phyloP scores from a whole-genome alignment of 1,140 invertebrate genomes.

The Bombus fervidus region DNA sequence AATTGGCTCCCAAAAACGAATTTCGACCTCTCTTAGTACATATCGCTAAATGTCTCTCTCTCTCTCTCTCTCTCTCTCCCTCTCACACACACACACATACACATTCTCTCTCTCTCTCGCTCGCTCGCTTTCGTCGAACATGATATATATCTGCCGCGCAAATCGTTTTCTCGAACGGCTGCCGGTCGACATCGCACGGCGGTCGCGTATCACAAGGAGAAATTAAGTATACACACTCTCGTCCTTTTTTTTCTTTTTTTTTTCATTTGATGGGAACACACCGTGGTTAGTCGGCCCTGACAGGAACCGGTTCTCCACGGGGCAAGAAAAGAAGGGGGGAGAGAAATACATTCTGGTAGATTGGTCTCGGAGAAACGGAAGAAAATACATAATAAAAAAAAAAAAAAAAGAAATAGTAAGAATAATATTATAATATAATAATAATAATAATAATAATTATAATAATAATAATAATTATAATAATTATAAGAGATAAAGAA shows the following conservation, averaged over 20 bases:
- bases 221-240: constrained; percentile 75
- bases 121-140: constrained; percentile 39
- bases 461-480: constrained; percentile 1
- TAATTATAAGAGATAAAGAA: not conserved
- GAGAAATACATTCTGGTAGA: constrained; percentile 47
- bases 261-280: not conserved
- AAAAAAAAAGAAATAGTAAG: constrained; percentile 36
- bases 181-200: not conserved
- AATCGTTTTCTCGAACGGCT: constrained; percentile 23
- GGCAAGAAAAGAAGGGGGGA: constrained; percentile 24
- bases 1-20: constrained; percentile 77
- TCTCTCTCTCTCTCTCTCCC: constrained; percentile 5
- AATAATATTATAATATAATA: constrained; percentile 47
- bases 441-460: constrained; percentile 3
- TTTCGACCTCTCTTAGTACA: constrained; percentile 55
- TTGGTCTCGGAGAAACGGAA: constrained; percentile 48
- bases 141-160: constrained; percentile 39
- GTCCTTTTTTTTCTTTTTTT: not conserved
- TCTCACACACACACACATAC: not conserved
- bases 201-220: constrained; percentile 74
- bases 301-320: not conserved
- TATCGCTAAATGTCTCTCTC: constrained; percentile 52
- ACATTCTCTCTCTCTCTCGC: not conserved
- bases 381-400: constrained; percentile 8
- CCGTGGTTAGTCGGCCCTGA: not conserved